Percentiles rank a stretch among this genome's conserved stretches.
These are phyloP conservation scores for Dicyrtomina minuta DNA, from an alignment of 2,888 invertebrate species.

Conservation along the genomic window DNA sequence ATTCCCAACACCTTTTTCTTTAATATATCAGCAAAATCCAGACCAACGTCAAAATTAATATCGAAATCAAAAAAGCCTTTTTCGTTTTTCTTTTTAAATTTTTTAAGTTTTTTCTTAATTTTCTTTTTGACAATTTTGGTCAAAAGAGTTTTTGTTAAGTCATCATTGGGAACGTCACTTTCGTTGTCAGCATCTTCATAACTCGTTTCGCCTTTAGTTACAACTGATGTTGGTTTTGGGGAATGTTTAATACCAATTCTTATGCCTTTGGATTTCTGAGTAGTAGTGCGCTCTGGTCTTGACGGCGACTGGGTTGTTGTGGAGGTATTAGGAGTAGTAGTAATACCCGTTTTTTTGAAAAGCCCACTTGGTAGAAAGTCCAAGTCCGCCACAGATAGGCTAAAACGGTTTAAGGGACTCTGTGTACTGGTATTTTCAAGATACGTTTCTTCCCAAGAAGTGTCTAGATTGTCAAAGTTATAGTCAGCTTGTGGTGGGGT, in stretches of 20 bases:
- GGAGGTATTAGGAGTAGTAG: no score
- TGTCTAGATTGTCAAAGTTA: background rate
- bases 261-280: no score
- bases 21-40: slow-evolving; percentile 38
- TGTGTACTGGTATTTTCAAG: background rate
- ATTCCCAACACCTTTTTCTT: slow-evolving; percentile 40
- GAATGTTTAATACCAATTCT: no score
- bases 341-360: no score
- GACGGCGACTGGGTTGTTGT: no score
- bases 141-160: background rate
- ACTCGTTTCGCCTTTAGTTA: background rate
- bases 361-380: no score
- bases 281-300: no score
- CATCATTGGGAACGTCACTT: background rate
- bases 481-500: background rate
- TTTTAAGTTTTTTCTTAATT: slow-evolving; percentile 22
- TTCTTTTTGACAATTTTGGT: slow-evolving; percentile 12
- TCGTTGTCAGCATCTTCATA: no score
- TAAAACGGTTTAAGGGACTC: background rate
- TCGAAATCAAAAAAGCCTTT: slow-evolving; percentile 9
- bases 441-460: background rate
- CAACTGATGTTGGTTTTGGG: no score
- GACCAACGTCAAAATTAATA: slow-evolving; percentile 42
- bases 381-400: background rate
- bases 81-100: slow-evolving; percentile 17